Conservation (phyloP, 37 sponge, comb jelly and placozoan species). For the Agelas oroides region DNA sequence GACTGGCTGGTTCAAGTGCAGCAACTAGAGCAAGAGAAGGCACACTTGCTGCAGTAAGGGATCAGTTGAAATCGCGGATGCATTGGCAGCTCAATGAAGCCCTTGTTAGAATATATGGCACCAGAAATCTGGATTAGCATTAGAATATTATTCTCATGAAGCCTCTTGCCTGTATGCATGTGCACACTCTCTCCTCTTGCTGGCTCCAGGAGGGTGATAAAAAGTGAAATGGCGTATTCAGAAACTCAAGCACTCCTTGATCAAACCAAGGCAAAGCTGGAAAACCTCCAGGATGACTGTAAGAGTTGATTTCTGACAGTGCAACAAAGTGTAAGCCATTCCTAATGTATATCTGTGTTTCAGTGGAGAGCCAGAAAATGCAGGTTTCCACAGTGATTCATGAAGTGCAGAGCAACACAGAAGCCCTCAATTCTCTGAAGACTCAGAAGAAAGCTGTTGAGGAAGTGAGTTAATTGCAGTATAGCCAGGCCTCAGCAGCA, state of each 20-base stretch:
- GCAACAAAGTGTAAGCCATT: no score
- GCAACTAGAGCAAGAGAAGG: conserved; percentile 31
- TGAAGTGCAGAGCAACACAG: not conserved
- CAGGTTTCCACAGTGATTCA: not conserved
- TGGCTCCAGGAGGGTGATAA: conserved; percentile 8
- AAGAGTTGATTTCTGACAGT: not conserved
- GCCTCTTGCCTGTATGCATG: no score
- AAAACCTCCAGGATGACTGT: conserved; percentile 13
- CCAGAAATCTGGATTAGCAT: no score
- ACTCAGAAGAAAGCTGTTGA: not conserved
- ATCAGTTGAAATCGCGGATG: no score
- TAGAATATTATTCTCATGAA: no score
- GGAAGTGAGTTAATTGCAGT: not conserved
- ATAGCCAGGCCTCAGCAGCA: not conserved
- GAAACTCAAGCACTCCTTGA: conserved; percentile 18
- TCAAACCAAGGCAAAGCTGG: not conserved
- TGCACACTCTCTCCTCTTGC: not conserved
- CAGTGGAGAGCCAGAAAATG: not conserved
- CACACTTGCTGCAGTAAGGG: not conserved
- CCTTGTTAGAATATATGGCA: no score
- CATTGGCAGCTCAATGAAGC: no score
- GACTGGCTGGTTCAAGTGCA: conserved; percentile 22
- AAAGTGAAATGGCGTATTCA: conserved; percentile 36
- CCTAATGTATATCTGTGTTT: not conserved
- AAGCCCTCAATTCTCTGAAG: not conserved